Evolutionary conservation across 2,797 vertebrate species (phyloP).

Genomic region (Neoniphon sammara): DNA sequence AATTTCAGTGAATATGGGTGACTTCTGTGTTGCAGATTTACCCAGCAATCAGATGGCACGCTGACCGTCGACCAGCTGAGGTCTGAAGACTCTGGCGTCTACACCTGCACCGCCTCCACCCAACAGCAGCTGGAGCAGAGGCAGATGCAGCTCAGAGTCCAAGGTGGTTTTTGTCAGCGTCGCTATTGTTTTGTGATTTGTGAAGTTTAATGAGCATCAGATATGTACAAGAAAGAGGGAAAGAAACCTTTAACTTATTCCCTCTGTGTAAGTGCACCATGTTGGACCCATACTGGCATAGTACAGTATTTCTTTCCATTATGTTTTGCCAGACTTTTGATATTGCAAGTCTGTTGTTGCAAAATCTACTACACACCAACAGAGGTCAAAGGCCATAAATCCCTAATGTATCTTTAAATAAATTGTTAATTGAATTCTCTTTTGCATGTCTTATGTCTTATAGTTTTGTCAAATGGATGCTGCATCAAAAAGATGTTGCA

Average conservation of each 20-base stretch:
- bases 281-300: too few species aligned
- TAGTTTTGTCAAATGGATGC: background rate
- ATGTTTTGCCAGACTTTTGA: too few species aligned
- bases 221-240: too few species aligned
- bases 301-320: too few species aligned
- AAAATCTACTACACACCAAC: constrained; percentile 25
- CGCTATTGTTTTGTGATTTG: background rate
- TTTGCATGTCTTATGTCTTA: background rate
- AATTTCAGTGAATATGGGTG: background rate
- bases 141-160: constrained; percentile 86
- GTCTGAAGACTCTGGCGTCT: constrained; percentile 86
- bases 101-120: constrained; percentile 86
- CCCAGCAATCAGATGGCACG: constrained; percentile 85
- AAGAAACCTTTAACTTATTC: too few species aligned
- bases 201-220: too few species aligned
- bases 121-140: constrained; percentile 85
- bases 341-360: too few species aligned
- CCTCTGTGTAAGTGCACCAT: too few species aligned
- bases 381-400: constrained; percentile 21
- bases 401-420: too few species aligned
- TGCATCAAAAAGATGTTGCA: too few species aligned
- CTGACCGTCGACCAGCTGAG: constrained; percentile 83
- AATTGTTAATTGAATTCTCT: background rate
- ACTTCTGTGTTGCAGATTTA: constrained; percentile 77
- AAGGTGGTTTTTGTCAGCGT: constrained; percentile 73